Conservation (phyloP, 2,797 vertebrate species). For the Dipus sagitta region DNA sequence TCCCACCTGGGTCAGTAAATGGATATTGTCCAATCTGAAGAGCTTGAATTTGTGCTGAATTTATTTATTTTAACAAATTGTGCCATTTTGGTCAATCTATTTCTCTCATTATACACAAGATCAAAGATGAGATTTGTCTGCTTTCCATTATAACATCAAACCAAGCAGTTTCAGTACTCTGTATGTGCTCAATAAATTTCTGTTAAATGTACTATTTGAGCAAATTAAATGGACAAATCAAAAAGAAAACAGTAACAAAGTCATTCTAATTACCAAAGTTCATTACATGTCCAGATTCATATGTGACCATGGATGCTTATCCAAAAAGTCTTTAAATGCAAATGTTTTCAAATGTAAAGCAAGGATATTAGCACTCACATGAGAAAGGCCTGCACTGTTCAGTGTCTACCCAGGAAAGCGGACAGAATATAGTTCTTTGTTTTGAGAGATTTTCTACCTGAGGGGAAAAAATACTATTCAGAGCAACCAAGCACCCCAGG, state of each 20-base stretch:
- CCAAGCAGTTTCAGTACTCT: not conserved
- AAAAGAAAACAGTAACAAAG: not conserved
- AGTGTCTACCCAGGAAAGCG: not conserved
- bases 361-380: not conserved
- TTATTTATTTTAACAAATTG: not conserved
- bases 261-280: not conserved
- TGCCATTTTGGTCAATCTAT: not conserved
- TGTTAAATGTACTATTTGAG: not conserved
- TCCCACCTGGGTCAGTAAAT: not conserved
- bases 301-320: not conserved
- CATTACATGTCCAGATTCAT: not conserved
- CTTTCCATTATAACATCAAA: not conserved
- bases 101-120: not conserved
- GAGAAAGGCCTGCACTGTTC: not conserved
- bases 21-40: not conserved
- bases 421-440: not conserved
- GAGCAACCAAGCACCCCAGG: not conserved
- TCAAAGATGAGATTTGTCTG: not conserved
- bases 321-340: not conserved
- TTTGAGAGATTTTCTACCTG: not conserved
- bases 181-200: not conserved
- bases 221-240: not conserved
- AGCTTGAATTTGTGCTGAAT: not conserved
- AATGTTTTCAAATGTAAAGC: not conserved
- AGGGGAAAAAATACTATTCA: not conserved